Percentiles rank a stretch among this genome's conserved stretches.
Evolutionary conservation across 2,888 invertebrate genomes (phyloP).

Genomic region (Andrena bucephala): DNA sequence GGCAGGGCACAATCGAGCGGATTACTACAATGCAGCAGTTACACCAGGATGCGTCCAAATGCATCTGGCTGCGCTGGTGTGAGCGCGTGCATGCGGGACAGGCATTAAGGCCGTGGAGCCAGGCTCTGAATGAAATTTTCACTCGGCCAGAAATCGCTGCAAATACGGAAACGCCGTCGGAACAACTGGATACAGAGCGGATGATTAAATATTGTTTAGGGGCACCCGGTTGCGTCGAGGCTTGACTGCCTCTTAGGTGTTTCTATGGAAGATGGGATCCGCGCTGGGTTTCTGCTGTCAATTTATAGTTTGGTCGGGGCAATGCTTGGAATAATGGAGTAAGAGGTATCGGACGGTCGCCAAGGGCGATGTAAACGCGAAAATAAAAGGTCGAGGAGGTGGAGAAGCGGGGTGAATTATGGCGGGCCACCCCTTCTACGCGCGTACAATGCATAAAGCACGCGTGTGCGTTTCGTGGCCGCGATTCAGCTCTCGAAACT

Average conservation of each 20-base stretch:
- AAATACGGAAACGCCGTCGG: not conserved
- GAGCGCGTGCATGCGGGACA: constrained; percentile 2
- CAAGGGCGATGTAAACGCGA: constrained; percentile 13
- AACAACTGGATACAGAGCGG: not conserved
- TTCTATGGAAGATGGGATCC: not conserved
- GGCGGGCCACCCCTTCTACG: constrained; percentile 53
- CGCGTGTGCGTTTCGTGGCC: constrained; percentile 46
- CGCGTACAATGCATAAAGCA: constrained; percentile 58
- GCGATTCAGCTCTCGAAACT: constrained; percentile 66
- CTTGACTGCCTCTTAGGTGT: too few relatives aligned
- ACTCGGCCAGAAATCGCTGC: not conserved
- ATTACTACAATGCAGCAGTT: constrained; percentile 68
- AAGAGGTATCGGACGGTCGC: not conserved
- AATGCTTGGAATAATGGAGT: not conserved
- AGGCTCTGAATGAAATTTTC: constrained; percentile 34
- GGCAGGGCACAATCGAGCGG: constrained; percentile 67
- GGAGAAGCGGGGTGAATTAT: constrained; percentile 59
- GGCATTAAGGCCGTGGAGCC: constrained; percentile 40
- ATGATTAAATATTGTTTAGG: not conserved
- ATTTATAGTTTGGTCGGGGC: not conserved
- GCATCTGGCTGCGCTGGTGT: constrained; percentile 39
- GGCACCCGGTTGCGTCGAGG: too few relatives aligned
- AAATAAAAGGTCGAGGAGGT: constrained; percentile 18
- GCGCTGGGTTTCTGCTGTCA: not conserved
- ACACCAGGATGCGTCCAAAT: constrained; percentile 68